Conservation (phyloP, 2,888 invertebrate species). For the Oithona nana region DNA sequence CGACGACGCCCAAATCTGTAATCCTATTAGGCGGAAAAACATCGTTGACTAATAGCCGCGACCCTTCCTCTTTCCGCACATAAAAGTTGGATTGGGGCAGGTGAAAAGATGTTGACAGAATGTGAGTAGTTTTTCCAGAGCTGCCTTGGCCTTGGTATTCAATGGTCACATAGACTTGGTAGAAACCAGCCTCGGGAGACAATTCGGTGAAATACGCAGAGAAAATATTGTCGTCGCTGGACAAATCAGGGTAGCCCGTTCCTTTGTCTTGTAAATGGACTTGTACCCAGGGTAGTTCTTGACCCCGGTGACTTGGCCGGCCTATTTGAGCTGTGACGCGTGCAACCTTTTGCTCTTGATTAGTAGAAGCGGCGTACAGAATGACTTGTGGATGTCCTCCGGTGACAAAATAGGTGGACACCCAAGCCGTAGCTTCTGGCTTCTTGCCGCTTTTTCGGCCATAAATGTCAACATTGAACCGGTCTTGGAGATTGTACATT, state of each 20-base stretch:
- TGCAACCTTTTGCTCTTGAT: neutral
- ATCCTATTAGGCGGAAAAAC: constrained; percentile 21
- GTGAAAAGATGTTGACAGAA: constrained; percentile 21
- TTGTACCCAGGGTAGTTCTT: neutral
- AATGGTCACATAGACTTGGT: constrained; percentile 25
- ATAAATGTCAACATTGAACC: neutral
- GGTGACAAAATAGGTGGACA: neutral
- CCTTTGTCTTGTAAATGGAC: constrained; percentile 20
- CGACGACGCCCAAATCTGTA: constrained; percentile 21
- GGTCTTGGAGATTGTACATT: neutral
- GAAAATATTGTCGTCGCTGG: constrained; percentile 29
- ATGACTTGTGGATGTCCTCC: neutral
- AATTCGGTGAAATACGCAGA: constrained; percentile 28
- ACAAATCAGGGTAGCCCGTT: constrained; percentile 26
- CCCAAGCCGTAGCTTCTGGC: neutral
- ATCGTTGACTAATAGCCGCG: constrained; percentile 17
- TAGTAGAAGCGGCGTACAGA: neutral
- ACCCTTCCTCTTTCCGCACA: constrained; percentile 13
- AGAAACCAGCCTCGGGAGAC: constrained; percentile 23
- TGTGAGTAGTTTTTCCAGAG: constrained; percentile 22
- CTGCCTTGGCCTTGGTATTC: constrained; percentile 24
- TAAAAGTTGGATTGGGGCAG: constrained; percentile 20
- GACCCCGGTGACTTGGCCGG: neutral
- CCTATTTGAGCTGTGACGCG: neutral
- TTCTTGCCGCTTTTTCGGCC: neutral